phyloP scores from a whole-genome alignment of 1,140 invertebrate species.

The Danaus plexippus region DNA sequence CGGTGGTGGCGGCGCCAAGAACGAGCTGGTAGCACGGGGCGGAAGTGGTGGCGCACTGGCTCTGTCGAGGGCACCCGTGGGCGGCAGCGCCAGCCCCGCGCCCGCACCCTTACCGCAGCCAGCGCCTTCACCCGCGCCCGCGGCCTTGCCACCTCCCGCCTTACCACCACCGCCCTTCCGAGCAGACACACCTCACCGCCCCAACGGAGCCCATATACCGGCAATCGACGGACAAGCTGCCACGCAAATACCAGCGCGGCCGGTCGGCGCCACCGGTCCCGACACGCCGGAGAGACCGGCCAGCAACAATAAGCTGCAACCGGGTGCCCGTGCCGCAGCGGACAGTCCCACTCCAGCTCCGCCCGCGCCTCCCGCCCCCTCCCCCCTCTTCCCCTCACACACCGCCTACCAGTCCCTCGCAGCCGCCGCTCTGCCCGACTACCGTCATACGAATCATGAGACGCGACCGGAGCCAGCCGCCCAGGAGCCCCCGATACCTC shows the following conservation, averaged over 20 bases:
- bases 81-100: slow-evolving; percentile 61
- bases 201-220: slow-evolving; percentile 57
- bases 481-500: slow-evolving; percentile 66
- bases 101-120: slow-evolving; percentile 64
- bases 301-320: slow-evolving; percentile 82
- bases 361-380: slow-evolving; percentile 50
- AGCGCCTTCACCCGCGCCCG: slow-evolving; percentile 62
- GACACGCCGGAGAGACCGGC: slow-evolving; percentile 70
- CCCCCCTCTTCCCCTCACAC: slow-evolving; percentile 53
- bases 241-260: slow-evolving; percentile 50
- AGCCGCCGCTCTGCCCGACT: slow-evolving; percentile 75
- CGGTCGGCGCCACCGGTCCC: slow-evolving; percentile 53
- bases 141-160: slow-evolving; percentile 60
- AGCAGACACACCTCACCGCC: slow-evolving; percentile 55
- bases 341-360: slow-evolving; percentile 60
- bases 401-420: slow-evolving; percentile 83
- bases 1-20: slow-evolving; percentile 47
- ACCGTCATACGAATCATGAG: slow-evolving; percentile 70
- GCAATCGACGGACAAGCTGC: slow-evolving; percentile 52
- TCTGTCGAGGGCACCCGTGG: slow-evolving; percentile 57
- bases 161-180: slow-evolving; percentile 56
- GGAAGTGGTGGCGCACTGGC: slow-evolving; percentile 62
- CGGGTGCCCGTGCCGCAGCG: slow-evolving; percentile 74
- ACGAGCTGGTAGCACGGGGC: slow-evolving; percentile 56
- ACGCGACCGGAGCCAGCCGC: slow-evolving; percentile 64